Evolutionary conservation across 2,113 vertebrate species (phyloP).

Genomic region (Strigops habroptila): DNA sequence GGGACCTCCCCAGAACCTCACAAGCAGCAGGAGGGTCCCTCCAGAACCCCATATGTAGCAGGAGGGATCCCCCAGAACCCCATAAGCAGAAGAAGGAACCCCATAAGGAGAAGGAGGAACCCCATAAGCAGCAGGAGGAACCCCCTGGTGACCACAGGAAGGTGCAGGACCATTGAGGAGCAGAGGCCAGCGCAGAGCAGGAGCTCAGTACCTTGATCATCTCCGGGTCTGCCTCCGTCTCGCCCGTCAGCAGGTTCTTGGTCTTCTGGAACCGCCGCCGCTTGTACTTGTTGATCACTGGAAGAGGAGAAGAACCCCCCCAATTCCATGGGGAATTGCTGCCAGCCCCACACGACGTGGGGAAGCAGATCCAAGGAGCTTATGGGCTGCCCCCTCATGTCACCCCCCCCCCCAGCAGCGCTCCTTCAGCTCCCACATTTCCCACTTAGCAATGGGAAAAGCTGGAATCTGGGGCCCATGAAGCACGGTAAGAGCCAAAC

Average conservation of each 20-base stretch:
- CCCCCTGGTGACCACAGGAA: neutral
- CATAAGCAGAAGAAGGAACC: neutral
- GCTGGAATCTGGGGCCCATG: rapidly evolving
- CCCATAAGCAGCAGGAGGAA: neutral
- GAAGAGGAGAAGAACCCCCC: neutral
- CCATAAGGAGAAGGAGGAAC: no score
- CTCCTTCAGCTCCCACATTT: no score
- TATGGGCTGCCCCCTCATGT: rapidly evolving
- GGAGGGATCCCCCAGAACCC: no score
- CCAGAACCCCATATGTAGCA: no score
- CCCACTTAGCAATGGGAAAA: neutral
- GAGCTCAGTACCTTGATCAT: constrained; percentile 84
- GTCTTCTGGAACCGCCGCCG: constrained; percentile 91
- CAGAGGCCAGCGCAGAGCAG: no score
- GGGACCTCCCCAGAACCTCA: no score
- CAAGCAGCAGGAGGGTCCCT: no score
- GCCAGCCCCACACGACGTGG: rapidly evolving
- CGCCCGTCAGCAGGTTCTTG: constrained; percentile 92
- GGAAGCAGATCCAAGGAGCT: no score
- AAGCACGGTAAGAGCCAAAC: no score
- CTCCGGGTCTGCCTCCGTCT: constrained; percentile 92
- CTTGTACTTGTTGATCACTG: constrained; percentile 97
- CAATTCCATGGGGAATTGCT: neutral
- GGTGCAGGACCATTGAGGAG: neutral
- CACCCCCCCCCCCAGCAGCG: no score